phyloP scores from a whole-genome alignment of 2,113 vertebrate genomes.

The Thamnaconus septentrionalis region DNA sequence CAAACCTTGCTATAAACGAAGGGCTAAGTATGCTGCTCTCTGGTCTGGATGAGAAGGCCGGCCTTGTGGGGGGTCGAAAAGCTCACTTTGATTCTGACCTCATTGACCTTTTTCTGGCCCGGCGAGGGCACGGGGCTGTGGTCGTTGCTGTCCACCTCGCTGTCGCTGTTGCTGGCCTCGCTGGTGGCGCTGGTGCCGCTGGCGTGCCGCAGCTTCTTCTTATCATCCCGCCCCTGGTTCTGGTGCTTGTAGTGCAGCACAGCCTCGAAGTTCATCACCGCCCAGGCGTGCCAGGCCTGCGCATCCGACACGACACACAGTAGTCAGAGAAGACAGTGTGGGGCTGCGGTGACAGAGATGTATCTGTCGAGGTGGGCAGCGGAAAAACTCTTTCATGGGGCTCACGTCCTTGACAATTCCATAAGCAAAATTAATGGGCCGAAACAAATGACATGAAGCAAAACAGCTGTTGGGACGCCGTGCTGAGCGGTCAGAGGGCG shows the following conservation, averaged over 20 bases:
- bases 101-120: constrained; percentile 90
- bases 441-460: constrained; percentile 3
- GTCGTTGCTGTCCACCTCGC: constrained; percentile 88
- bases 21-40: constrained; percentile 13
- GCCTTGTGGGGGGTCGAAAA: too few species aligned
- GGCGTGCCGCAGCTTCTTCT: constrained; percentile 89
- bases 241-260: constrained; percentile 98
- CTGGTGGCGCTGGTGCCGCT: constrained; percentile 88
- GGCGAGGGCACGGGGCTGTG: constrained; percentile 93
- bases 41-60: too few species aligned
- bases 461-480: constrained; percentile 6
- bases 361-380: too few species aligned
- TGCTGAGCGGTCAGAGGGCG: constrained; percentile 2
- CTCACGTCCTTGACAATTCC: too few species aligned
- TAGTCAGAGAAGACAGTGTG: too few species aligned
- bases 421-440: constrained; percentile 20
- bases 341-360: too few species aligned
- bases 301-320: too few species aligned
- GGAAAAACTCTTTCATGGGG: too few species aligned
- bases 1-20: too few species aligned
- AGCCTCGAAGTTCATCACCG: constrained; percentile 98
- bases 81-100: constrained; percentile 71
- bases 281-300: constrained; percentile 99
- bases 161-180: constrained; percentile 95
- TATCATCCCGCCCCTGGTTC: constrained; percentile 90